Evolutionary conservation across 1,140 invertebrate genomes (phyloP).

Genomic region (Sipha flava): DNA sequence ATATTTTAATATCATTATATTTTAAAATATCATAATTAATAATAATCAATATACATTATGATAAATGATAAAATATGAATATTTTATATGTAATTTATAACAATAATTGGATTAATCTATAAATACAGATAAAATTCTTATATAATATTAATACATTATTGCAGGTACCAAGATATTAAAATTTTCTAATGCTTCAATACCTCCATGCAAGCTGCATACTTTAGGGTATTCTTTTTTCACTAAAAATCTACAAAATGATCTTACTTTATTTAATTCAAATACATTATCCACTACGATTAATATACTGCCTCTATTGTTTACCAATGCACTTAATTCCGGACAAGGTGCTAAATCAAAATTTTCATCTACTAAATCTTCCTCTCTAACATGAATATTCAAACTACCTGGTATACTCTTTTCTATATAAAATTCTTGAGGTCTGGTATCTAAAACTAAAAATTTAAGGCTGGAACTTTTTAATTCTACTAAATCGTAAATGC

Average conservation of each 20-base stretch:
- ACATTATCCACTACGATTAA: conserved; percentile 66
- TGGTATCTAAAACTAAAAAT: conserved; percentile 67
- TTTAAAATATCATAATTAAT: too few species aligned
- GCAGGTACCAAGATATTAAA: conserved; percentile 32
- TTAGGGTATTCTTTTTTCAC: conserved; percentile 55
- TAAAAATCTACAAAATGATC: conserved; percentile 62
- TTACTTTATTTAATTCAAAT: conserved; percentile 55
- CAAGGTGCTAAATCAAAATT: conserved; percentile 45
- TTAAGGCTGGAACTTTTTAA: conserved; percentile 54
- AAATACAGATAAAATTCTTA: neutral
- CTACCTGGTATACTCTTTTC: conserved; percentile 66
- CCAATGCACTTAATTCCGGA: conserved; percentile 52
- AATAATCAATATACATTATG: too few species aligned
- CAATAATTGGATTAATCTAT: neutral
- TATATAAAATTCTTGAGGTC: conserved; percentile 45
- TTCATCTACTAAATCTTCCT: conserved; percentile 47
- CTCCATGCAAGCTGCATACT: conserved; percentile 64
- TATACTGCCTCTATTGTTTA: conserved; percentile 54
- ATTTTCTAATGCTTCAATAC: conserved; percentile 52
- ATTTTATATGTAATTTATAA: too few species aligned
- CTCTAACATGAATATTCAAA: conserved; percentile 77
- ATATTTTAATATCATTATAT: too few species aligned
- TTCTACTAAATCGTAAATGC: conserved; percentile 70
- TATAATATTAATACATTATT: conserved; percentile 7
- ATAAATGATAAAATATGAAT: too few species aligned